Percentiles rank a stretch among this genome's conserved stretches.
Conservation (phyloP, 35 echinoderm and acorn worm genomes). For the Lytechinus pictus region DNA sequence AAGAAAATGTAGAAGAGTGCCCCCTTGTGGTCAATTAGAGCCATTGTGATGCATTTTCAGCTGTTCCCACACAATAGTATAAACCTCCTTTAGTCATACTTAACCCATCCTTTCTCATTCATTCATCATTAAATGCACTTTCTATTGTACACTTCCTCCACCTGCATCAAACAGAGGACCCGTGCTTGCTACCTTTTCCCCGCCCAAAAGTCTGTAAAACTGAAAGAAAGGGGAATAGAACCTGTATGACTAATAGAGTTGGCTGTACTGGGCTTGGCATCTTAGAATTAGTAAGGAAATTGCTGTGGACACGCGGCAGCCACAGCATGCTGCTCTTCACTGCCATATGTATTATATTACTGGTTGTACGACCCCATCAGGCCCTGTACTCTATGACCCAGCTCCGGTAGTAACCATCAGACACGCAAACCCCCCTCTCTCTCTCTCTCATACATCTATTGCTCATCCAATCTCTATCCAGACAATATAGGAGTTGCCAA, state of each 20-base stretch:
- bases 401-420: neutral
- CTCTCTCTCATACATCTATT: neutral
- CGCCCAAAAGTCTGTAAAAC: neutral
- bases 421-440: conserved; percentile 9
- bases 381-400: conserved; percentile 34
- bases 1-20: neutral
- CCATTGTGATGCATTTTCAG: conserved; percentile 9
- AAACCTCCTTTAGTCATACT: neutral
- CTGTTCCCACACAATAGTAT: neutral
- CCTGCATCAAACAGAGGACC: neutral
- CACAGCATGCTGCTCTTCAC: conserved; percentile 44
- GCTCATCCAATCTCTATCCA: conserved; percentile 1
- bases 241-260: conserved; percentile 41
- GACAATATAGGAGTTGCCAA: conserved; percentile 19
- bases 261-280: conserved; percentile 40
- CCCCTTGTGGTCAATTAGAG: neutral
- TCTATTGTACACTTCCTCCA: conserved; percentile 3
- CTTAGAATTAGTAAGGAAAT: conserved; percentile 54
- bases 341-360: conserved; percentile 42
- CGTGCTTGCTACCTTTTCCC: neutral
- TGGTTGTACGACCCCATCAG: neutral
- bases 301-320: conserved; percentile 45
- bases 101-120: neutral
- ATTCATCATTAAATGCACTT: neutral
- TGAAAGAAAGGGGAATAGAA: neutral